phyloP scores from a whole-genome alignment of 2,888 invertebrate species.

The Stictocephala bisonia region DNA sequence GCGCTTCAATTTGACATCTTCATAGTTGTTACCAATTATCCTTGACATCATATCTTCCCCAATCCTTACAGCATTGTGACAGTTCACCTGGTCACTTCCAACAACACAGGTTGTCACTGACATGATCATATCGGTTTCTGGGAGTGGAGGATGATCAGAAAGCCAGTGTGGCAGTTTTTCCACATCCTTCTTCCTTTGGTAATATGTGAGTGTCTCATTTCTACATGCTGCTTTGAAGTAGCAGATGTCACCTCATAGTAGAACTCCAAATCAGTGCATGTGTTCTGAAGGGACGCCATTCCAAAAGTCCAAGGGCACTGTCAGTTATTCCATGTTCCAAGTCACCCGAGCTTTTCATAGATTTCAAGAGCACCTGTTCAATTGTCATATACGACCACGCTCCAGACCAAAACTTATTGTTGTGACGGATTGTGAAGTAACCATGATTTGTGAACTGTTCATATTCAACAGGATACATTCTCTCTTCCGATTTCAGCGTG shows the following conservation, averaged over 20 bases:
- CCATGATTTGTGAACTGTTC: constrained; percentile 52
- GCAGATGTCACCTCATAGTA: constrained; percentile 44
- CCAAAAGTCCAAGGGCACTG: constrained; percentile 54
- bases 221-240: constrained; percentile 54
- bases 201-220: constrained; percentile 53
- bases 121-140: constrained; percentile 37
- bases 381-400: constrained; percentile 57
- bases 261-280: constrained; percentile 53
- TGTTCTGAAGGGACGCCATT: no score
- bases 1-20: constrained; percentile 10
- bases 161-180: constrained; percentile 56
- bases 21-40: constrained; percentile 53
- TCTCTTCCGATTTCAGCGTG: constrained; percentile 59
- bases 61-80: constrained; percentile 53
- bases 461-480: constrained; percentile 56
- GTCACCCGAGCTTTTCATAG: constrained; percentile 56
- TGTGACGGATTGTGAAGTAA: constrained; percentile 48
- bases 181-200: constrained; percentile 53
- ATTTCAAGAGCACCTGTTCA: constrained; percentile 61
- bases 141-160: constrained; percentile 56
- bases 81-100: constrained; percentile 52
- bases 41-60: constrained; percentile 47
- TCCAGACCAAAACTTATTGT: constrained; percentile 50
- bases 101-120: constrained; percentile 53
- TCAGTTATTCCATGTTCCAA: constrained; percentile 52